Percentiles rank a stretch among this genome's conserved stretches.
Conservation (phyloP, 1,140 invertebrate species). For the Rhyacophila brunnea region DNA sequence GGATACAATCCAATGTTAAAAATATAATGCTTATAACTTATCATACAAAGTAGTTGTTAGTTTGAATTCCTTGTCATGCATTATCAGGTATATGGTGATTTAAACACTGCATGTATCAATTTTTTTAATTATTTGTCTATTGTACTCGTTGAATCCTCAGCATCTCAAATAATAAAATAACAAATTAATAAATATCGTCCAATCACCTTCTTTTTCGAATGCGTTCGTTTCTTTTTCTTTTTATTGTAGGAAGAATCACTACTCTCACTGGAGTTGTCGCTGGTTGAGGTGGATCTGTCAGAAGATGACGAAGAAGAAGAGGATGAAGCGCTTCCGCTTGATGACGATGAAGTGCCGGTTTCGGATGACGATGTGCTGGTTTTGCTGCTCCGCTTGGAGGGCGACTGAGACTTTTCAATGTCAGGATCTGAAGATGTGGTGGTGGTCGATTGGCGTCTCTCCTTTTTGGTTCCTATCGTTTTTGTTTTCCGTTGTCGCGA, state of each 20-base stretch:
- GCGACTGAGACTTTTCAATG: background rate
- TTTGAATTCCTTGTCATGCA: no score
- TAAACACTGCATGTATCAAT: no score
- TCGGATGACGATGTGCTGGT: constrained; percentile 1
- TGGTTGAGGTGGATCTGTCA: background rate
- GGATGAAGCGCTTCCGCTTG: background rate
- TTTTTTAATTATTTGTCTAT: no score
- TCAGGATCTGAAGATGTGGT: background rate
- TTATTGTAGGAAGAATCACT: constrained; percentile 10
- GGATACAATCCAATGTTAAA: no score
- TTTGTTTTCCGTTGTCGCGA: constrained; percentile 21
- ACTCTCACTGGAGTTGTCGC: constrained; percentile 5
- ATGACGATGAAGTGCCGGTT: constrained; percentile 2
- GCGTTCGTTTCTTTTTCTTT: constrained; percentile 11
- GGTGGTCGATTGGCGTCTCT: background rate
- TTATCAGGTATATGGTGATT: no score
- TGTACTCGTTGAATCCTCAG: no score
- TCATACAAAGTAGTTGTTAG: no score
- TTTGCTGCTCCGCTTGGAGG: no score
- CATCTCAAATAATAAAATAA: no score
- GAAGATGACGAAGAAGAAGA: constrained; percentile 5
- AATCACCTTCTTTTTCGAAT: constrained; percentile 21
- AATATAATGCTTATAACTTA: no score
- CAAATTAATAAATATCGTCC: background rate
- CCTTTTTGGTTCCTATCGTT: background rate